Evolutionary conservation across 2,888 invertebrate species (phyloP).

Genomic region (Agonopterix subpropinquella): DNA sequence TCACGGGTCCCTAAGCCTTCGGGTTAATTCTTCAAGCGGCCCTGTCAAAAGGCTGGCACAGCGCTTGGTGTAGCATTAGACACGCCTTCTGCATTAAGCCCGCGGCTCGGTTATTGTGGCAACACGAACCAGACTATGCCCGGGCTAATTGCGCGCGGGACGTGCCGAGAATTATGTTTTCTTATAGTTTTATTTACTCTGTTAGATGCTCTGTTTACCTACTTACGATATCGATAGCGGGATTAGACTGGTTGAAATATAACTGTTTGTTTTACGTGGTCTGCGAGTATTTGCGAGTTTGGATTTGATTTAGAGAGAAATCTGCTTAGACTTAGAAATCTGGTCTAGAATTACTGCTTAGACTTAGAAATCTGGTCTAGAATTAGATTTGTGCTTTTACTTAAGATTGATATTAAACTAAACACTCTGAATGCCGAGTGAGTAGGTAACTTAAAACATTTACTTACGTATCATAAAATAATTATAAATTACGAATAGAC

Average conservation of each 20-base stretch:
- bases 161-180: conserved; percentile 48
- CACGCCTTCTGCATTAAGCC: conserved; percentile 47
- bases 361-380: not conserved
- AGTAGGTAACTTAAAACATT: too few relatives aligned
- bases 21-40: not conserved
- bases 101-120: conserved; percentile 33
- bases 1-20: too few relatives aligned
- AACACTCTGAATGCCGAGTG: too few relatives aligned
- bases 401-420: not conserved
- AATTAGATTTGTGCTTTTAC: not conserved
- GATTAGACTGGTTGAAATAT: too few relatives aligned
- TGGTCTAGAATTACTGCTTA: not conserved
- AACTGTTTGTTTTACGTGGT: not conserved
- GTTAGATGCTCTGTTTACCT: conserved; percentile 8
- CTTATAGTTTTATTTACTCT: conserved; percentile 24
- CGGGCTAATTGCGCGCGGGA: conserved; percentile 46
- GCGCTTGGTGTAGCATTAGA: conserved; percentile 47
- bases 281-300: too few relatives aligned
- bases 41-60: conserved; percentile 7
- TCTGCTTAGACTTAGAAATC: not conserved
- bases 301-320: not conserved
- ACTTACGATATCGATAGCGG: not conserved
- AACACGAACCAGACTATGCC: conserved; percentile 35
- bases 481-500: too few relatives aligned
- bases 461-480: too few relatives aligned